phyloP scores from a whole-genome alignment of 2,888 invertebrate species.

The Meteorus cinctellus region DNA sequence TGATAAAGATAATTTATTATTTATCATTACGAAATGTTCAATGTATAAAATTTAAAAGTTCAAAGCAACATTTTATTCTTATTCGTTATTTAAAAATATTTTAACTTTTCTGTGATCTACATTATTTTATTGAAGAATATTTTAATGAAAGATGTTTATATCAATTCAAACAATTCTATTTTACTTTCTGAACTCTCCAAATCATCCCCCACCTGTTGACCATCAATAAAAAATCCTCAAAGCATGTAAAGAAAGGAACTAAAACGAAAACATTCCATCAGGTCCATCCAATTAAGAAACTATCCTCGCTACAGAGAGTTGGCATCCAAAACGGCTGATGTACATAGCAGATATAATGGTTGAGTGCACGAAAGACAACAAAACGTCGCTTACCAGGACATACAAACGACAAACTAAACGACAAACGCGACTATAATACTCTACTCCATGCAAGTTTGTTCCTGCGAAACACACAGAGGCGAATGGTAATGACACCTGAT shows the following conservation, averaged over 20 bases:
- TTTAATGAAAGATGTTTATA: no score
- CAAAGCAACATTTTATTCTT: no score
- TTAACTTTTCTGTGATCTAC: no score
- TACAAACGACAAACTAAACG: neutral
- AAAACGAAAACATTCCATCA: neutral
- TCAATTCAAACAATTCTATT: no score
- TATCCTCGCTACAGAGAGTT: neutral
- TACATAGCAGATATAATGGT: neutral
- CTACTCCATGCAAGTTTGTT: neutral
- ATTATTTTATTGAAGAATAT: no score
- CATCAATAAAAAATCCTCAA: neutral
- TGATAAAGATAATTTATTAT: neutral
- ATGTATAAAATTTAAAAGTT: neutral
- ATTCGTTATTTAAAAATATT: no score
- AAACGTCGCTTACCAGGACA: neutral
- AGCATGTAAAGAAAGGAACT: neutral
- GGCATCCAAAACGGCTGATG: constrained; percentile 16
- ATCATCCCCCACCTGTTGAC: neutral
- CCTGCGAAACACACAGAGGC: constrained; percentile 47
- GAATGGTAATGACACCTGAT: constrained; percentile 68
- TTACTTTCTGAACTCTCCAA: no score
- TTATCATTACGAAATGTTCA: neutral
- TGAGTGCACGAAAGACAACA: constrained; percentile 1
- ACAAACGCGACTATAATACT: neutral
- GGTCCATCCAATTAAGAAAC: constrained; percentile 13